phyloP scores from a whole-genome alignment of 1,140 invertebrate genomes.

The Pogonomyrmex californicus region DNA sequence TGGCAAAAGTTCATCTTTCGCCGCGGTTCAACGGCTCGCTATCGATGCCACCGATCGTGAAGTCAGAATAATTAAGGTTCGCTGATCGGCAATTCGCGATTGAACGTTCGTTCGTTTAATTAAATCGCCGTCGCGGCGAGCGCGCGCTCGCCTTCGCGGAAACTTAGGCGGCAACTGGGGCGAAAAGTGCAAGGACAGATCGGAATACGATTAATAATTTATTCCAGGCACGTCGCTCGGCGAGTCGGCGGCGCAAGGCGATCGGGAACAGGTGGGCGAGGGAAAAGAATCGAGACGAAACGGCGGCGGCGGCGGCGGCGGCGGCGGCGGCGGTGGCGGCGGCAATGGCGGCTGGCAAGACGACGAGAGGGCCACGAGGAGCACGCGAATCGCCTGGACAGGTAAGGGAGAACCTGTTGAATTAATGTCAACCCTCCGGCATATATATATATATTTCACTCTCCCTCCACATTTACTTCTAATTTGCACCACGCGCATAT shows the following conservation, averaged over 20 bases:
- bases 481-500: background rate
- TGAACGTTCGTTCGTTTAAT: conserved; percentile 66
- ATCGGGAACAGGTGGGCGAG: conserved; percentile 52
- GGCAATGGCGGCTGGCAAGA: background rate
- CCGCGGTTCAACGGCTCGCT: background rate
- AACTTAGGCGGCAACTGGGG: conserved; percentile 23
- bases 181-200: conserved; percentile 59
- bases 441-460: too few relatives aligned
- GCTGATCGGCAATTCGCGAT: conserved; percentile 42
- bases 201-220: conserved; percentile 66
- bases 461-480: conserved; percentile 1
- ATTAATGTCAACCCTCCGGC: conserved; percentile 54
- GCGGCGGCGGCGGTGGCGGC: background rate
- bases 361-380: conserved; percentile 38
- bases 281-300: conserved; percentile 44
- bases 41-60: too few relatives aligned
- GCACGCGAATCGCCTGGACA: conserved; percentile 47
- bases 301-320: background rate
- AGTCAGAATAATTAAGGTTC: conserved; percentile 40
- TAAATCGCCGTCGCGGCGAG: conserved; percentile 50
- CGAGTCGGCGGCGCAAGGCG: conserved; percentile 47
- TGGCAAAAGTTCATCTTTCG: conserved; percentile 23
- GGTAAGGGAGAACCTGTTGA: conserved; percentile 71
- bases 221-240: conserved; percentile 66
- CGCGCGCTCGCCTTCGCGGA: background rate